Base-by-base conservation (phyloP, 2,797 vertebrate species). In the Paedocypris micromegethes region DNA sequence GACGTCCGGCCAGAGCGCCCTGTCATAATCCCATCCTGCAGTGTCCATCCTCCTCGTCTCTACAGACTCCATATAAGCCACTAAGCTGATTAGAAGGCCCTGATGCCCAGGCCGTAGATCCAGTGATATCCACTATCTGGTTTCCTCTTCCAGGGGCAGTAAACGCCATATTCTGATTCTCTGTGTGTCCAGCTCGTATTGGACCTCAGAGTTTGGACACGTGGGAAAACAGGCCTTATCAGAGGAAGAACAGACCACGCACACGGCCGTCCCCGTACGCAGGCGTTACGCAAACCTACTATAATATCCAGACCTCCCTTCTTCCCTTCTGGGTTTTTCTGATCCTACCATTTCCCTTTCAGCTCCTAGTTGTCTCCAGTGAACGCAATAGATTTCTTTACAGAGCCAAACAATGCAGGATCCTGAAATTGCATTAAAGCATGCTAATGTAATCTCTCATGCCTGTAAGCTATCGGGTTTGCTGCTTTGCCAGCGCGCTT, bases 401-500 rank as follows among this genome's bases (percentile, higher is more conserved):
- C 61, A 52, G 47, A 23, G 61, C 64, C 51, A 60, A 72, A 79
- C 73, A 77, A 73, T 71, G 66, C 60, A 49, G 58, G 65, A 47
- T 70, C 61, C 61, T 65, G 63, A 79, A 66, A 75, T 58, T 56
- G 70, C 72, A 72, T 56, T 68, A 70, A 74, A 74, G 68, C 73
- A 50, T 57, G 58, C 46, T 67, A 58, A 72, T 73, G 59, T 69
- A 74, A 76, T 74, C 45, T 77, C 46, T 58, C 66, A n/a, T 61
- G 74, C 54, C 60, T 9, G 44, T 42, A 68, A 67, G 69, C 58
- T 54, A 64, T 62, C 66, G 5, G 54, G 46, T 50, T 46, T 57
- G 41, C 58, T 48, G 48, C 51, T 73, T 23, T 71, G 62, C 61
- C 65, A 75, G 44, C 48, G 56, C 46, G 56, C 58, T 71, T 67